Base-by-base conservation (phyloP, 1,140 invertebrate genomes). In the Homarus americanus region DNA sequence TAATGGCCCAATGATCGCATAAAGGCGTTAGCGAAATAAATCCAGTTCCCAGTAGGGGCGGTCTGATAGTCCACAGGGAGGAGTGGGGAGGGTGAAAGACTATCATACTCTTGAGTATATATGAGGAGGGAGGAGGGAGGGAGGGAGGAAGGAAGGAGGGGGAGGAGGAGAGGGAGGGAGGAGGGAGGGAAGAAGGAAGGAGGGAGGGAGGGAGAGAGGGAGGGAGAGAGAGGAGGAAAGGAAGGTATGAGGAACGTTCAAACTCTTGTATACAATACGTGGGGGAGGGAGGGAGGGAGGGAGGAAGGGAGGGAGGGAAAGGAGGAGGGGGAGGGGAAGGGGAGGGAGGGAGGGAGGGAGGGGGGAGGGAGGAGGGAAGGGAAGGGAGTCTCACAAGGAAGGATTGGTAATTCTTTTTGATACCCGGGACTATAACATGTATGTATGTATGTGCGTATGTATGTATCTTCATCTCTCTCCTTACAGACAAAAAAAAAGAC, bases 1-100 rank as follows among this genome's bases (percentile, higher is more conserved):
- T 88, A 88, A 88, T 88, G 78, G 86, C 58, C 86, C 86, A 88
- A 88, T 88, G 86, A 88, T 88, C 86, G n/a, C 86, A 80, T 88
- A 66, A 44, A 88, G 86, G 86, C 86, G 86, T 88, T 88, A 88
- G 86, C 76, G 86, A 88, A 72, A 88, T 88, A 88, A 88, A 88
- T 88, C 86, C 86, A 44, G 76, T 32, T 53, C 86, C 58, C 86
- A 80, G 86, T 69, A 72, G 86, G 86, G 86, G 20, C 34, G 38
- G 53, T 20, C 24, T 32, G 44, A 73, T 2, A 20, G 53, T 1
- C 24, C 28, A 28, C 1, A 15, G 17, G 4, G 53, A 36, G 20
- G 28, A 36, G 44, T 32, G n/a, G 20, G 38, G 34, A 20, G 66
- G 1, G 66, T 34, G 66, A 84, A 41, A 41, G 0, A 32, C 20